Base-by-base conservation (phyloP, 1,140 invertebrate genomes). In the Halesus radiatus region DNA sequence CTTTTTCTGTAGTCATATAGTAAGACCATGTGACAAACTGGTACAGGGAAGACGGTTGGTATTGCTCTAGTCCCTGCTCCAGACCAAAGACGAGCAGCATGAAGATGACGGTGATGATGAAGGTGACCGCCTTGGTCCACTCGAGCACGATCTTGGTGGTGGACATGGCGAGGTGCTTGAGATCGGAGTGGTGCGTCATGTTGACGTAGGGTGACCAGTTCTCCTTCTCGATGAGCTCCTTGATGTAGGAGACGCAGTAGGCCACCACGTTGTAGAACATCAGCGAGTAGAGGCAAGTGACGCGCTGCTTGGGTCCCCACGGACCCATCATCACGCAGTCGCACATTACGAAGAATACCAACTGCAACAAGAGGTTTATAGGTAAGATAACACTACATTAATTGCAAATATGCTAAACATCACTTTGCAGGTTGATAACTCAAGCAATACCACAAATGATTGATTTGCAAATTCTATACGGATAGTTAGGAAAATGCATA, bases 181-280 rank as follows among this genome's bases (percentile, higher is more conserved):
- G 91, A 70, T 92, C 92, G 53, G 94, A 94, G 84, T 93, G 92
- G 70, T 94, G 91, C 0, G 94, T 93, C 81, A 95, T 90, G 80
- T 93, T 93, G 5, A 95, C 93, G 77, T 93, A 94, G 0, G 93
- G 92, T 1, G 93, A 93, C 94, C 94, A 95, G 85, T 95, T 93
- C 85, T 94, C 93, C 84, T 94, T 94, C 60, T 92, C 92, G 56
- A 93, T 90, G 2, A 95, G 88, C 85, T 95, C 93, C 83, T 92
- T 92, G 10, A 94, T 91, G 85, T 95, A 95, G 78, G 91, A 90
- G 0, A 95, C 91, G 80, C 94, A 94, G 87, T 96, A 95, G 0
- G 94, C 93, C 70, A 95, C 89, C 1, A 95, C 94, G 85, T 95
- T 95, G 88, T 95, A 95, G 87, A 96, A 95, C 92, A 95, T 94